Conservation (phyloP, 2,113 vertebrate species). For the Limanda limanda region DNA sequence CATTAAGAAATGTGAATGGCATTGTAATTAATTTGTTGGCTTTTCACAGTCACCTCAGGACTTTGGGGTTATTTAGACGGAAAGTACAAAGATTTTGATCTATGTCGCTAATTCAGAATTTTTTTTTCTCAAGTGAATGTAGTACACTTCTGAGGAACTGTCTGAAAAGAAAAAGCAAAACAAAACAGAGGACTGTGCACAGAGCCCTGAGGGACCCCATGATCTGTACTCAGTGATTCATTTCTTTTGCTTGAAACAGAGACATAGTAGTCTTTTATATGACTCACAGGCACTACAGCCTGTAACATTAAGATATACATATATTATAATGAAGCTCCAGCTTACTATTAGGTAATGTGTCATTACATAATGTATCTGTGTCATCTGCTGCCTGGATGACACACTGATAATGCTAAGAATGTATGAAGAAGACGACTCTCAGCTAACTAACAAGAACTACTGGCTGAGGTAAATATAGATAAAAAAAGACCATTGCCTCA, state of each 20-base stretch:
- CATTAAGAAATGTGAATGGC: no score
- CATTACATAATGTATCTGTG: not conserved
- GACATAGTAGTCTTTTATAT: not conserved
- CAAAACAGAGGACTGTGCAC: not conserved
- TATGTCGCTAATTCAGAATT: no score
- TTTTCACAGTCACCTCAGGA: no score
- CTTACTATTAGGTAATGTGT: not conserved
- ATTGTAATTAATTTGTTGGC: no score
- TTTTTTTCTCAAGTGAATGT: not conserved
- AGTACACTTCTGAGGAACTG: not conserved
- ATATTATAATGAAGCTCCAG: not conserved
- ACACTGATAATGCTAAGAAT: conserved; percentile 11
- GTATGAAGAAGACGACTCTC: not conserved
- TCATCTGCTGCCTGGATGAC: not conserved
- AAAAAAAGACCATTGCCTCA: not conserved
- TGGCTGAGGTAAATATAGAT: not conserved
- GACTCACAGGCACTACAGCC: not conserved
- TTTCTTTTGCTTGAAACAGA: conserved; percentile 4
- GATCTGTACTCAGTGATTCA: conserved; percentile 2
- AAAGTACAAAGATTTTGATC: no score
- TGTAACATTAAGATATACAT: not conserved
- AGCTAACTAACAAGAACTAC: not conserved
- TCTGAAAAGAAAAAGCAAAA: not conserved
- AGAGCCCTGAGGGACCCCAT: conserved; percentile 26
- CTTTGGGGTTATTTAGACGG: no score